Conservation (phyloP, 2,113 vertebrate species). For the Alouatta palliata region DNA sequence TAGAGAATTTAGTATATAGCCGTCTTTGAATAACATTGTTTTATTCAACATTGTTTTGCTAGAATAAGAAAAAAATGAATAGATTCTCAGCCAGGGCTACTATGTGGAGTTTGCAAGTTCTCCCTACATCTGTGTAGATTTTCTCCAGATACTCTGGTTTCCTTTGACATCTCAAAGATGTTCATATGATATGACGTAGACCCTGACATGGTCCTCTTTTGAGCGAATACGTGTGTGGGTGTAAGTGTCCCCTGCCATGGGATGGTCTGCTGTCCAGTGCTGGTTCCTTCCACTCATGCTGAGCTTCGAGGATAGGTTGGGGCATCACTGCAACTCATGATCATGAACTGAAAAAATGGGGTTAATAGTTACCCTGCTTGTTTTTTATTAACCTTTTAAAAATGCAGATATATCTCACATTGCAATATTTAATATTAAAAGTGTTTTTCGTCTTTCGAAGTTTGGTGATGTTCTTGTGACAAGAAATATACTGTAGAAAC, state of each 20-base stretch:
- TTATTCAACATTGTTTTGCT: neutral
- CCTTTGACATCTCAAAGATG: neutral
- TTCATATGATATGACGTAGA: neutral
- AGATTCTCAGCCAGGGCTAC: neutral
- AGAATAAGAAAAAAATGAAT: neutral
- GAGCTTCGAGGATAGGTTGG: neutral
- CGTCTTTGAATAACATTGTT: neutral
- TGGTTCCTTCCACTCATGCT: neutral
- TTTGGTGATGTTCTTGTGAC: neutral
- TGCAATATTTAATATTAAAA: neutral
- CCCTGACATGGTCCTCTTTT: neutral
- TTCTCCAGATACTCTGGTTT: neutral
- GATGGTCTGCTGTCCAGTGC: neutral
- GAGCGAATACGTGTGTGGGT: neutral
- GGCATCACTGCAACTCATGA: neutral
- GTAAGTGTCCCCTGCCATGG: neutral
- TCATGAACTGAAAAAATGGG: neutral
- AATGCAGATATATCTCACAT: neutral
- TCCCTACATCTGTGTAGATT: neutral
- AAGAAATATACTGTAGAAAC: neutral
- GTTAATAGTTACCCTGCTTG: neutral
- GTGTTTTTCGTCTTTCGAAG: neutral
- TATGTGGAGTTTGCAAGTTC: neutral
- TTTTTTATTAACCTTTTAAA: neutral
- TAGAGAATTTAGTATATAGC: neutral